Percentiles rank a stretch among this genome's conserved stretches.
These are phyloP conservation scores for Coryphaenoides rupestris DNA, from an alignment of 2,113 vertebrate species.

Conservation along the genomic window DNA sequence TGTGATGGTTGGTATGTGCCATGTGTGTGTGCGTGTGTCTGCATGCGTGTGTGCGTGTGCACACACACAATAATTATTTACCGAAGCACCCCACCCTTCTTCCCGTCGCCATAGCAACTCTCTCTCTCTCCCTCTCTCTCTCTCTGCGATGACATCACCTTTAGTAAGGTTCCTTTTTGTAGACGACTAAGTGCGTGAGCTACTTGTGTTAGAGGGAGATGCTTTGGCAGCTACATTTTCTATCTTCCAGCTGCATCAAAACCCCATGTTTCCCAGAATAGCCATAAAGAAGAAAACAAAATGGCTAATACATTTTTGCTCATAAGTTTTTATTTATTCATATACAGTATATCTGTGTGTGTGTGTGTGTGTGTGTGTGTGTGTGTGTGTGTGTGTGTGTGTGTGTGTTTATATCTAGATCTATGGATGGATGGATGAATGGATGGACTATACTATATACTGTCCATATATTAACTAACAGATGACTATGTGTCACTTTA, in stretches of 20 bases:
- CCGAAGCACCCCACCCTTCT: slow-evolving; percentile 42
- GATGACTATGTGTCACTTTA: too few species aligned
- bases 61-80: slow-evolving; percentile 11
- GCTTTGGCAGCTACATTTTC: background rate
- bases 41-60: slow-evolving; percentile 4
- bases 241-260: background rate
- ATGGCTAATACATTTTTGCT: too few species aligned
- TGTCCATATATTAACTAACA: too few species aligned
- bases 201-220: background rate
- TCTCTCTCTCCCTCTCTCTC: slow-evolving; percentile 14
- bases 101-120: slow-evolving; percentile 55
- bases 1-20: background rate
- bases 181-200: background rate
- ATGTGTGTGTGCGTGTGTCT: background rate
- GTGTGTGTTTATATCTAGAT: too few species aligned
- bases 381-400: too few species aligned
- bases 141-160: slow-evolving; percentile 53
- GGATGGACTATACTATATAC: too few species aligned
- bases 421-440: too few species aligned
- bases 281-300: too few species aligned
- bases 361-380: too few species aligned
- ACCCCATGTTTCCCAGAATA: too few species aligned
- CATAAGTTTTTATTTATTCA: too few species aligned
- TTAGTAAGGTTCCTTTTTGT: slow-evolving; percentile 27
- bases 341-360: too few species aligned